Base-by-base conservation (phyloP, 2,113 vertebrate species). In the Eulemur macaco region DNA sequence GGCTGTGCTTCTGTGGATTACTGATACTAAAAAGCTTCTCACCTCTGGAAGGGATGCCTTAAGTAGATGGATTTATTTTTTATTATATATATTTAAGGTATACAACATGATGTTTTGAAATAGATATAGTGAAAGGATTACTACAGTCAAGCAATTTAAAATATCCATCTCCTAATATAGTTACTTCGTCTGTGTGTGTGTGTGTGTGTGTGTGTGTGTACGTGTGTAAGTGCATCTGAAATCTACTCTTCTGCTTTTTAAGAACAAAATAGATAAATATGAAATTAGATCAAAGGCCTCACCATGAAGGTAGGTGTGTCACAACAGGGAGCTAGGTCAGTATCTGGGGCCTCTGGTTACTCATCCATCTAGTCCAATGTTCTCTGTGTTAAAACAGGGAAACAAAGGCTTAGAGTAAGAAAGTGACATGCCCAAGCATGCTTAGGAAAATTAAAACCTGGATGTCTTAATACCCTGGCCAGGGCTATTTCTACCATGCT, bases 201-300 rank as follows among this genome's bases (percentile, higher is more conserved):
- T 88, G 21, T 54, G 56, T 74, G 10, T 50, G 69, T 89, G 5
- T 54, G 0, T 56, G 7, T 42, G 63, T 54, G 12, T 89, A 37
- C 74, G 20, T 54, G 47, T 74, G 11, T 50, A 74, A 74, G 21
- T 56, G 5, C 39, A 60, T 39, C 66, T 69, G 39, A 77, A 83
- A 77, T 76, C 6, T 69, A 47, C 23, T 39, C 23, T 85, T 95
- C 54, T 85, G 29, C 3, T 86, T 74, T 92, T 93, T 81, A 89
- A 92, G 71, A 86, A 39, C 37, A 80, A 92, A 88, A 85, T 66
- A 93, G 15, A 47, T 34, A 76, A 71, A 83, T 45, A 91, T 64
- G 31, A 94, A 91, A 96, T 60, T 85, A 81, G 13, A 81, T 85
- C n/a, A 73, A 96, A 86, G 45, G 3, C 6, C 31, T 96, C 42